phyloP scores from a whole-genome alignment of 2,113 vertebrate species.

The Malaclemys terrapin region DNA sequence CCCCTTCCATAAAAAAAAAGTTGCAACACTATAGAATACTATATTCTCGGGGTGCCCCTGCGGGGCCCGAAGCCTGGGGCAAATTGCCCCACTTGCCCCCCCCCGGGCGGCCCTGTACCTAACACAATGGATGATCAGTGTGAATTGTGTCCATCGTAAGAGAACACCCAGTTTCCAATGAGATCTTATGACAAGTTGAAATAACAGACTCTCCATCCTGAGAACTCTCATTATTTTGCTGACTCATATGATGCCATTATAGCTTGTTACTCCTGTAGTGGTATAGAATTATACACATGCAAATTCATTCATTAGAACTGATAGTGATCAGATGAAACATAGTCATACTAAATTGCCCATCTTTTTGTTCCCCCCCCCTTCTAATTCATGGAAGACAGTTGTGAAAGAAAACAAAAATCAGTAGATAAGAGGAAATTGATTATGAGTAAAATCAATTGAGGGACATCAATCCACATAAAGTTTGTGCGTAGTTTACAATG shows the following conservation, averaged over 20 bases:
- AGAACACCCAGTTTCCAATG: neutral
- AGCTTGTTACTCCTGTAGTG: neutral
- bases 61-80: too few species aligned
- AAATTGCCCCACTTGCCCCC: too few species aligned
- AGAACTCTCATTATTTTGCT: neutral
- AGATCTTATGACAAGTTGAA: neutral
- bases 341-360: neutral
- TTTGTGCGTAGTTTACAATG: neutral
- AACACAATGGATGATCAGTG: neutral
- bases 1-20: too few species aligned
- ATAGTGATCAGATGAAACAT: neutral
- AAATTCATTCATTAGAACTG: neutral
- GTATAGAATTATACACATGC: neutral
- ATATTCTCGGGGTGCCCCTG: too few species aligned
- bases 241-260: neutral
- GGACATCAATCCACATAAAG: neutral
- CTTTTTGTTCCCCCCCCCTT: neutral
- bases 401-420: conserved; percentile 35
- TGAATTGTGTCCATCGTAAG: neutral
- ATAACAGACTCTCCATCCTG: neutral
- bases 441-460: conserved; percentile 28
- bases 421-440: conserved; percentile 45
- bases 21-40: too few species aligned
- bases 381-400: neutral
- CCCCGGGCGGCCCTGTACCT: neutral